phyloP scores from a whole-genome alignment of 1,140 invertebrate genomes.

The Macrobrachium nipponense region DNA sequence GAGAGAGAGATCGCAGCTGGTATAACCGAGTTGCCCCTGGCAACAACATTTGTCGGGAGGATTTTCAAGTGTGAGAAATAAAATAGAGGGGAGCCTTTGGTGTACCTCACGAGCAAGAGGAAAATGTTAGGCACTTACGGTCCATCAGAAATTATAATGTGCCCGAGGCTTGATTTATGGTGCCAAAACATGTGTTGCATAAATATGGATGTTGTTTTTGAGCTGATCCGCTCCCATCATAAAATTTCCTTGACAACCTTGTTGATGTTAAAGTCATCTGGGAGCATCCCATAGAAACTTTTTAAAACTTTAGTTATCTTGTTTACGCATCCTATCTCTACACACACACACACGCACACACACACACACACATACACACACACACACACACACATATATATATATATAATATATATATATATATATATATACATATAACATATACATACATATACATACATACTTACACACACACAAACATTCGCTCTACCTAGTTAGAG shows the following conservation, averaged over 20 bases:
- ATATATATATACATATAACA: too few relatives aligned
- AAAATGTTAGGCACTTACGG: conserved; percentile 42
- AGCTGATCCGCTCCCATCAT: conserved; percentile 10
- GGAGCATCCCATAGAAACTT: too few relatives aligned
- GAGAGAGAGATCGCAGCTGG: conserved; percentile 7
- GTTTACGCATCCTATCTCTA: background rate
- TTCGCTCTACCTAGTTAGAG: too few relatives aligned
- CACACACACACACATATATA: background rate
- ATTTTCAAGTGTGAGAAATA: too few relatives aligned
- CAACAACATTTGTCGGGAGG: too few relatives aligned
- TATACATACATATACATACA: too few relatives aligned
- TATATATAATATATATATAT: conserved; percentile 17
- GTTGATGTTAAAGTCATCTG: too few relatives aligned
- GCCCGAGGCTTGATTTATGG: conserved; percentile 44
- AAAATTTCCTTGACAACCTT: too few relatives aligned
- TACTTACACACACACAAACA: too few relatives aligned
- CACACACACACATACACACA: background rate
- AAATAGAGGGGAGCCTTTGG: background rate
- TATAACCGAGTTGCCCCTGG: too few relatives aligned
- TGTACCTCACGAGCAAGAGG: background rate
- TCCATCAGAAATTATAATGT: conserved; percentile 63
- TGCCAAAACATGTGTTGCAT: conserved; percentile 57
- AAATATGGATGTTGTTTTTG: conserved; percentile 60
- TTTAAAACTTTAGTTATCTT: too few relatives aligned
- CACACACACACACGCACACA: background rate